Evolutionary conservation across 2,797 vertebrate genomes (phyloP).

Genomic region (Rhodeus uyekii): DNA sequence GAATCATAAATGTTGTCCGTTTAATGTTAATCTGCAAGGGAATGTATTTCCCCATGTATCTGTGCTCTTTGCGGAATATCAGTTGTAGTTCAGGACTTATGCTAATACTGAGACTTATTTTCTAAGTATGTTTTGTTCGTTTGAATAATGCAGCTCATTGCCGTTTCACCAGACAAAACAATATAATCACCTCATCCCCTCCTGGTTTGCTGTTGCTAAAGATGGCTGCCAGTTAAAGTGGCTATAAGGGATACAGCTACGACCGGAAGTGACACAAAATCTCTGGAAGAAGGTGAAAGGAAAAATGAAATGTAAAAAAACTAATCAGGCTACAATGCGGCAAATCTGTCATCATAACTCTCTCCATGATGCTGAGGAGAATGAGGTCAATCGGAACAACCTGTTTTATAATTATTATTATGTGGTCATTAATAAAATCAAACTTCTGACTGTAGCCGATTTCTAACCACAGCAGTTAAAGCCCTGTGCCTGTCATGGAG

Average conservation of each 20-base stretch:
- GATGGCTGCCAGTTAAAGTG: conserved; percentile 20
- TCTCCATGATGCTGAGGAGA: too few relatives aligned
- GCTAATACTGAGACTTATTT: background rate
- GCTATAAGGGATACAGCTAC: too few relatives aligned
- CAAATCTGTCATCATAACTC: too few relatives aligned
- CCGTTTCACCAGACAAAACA: background rate
- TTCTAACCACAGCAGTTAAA: too few relatives aligned
- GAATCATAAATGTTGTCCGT: background rate
- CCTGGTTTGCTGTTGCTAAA: conserved; percentile 14
- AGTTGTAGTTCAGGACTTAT: background rate
- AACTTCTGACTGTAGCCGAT: too few relatives aligned
- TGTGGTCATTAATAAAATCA: too few relatives aligned
- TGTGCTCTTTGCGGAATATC: background rate
- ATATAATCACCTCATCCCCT: background rate
- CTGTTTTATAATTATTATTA: too few relatives aligned
- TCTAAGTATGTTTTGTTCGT: background rate
- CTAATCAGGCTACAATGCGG: too few relatives aligned
- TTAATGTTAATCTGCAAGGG: background rate
- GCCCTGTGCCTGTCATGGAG: conserved; percentile 11
- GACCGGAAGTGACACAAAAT: too few relatives aligned
- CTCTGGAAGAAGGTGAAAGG: too few relatives aligned
- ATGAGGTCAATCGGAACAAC: too few relatives aligned
- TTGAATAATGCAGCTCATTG: background rate
- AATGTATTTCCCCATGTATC: background rate
- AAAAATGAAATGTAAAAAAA: too few relatives aligned